Conservation (phyloP, 1,140 invertebrate genomes). For the Varroa destructor region DNA sequence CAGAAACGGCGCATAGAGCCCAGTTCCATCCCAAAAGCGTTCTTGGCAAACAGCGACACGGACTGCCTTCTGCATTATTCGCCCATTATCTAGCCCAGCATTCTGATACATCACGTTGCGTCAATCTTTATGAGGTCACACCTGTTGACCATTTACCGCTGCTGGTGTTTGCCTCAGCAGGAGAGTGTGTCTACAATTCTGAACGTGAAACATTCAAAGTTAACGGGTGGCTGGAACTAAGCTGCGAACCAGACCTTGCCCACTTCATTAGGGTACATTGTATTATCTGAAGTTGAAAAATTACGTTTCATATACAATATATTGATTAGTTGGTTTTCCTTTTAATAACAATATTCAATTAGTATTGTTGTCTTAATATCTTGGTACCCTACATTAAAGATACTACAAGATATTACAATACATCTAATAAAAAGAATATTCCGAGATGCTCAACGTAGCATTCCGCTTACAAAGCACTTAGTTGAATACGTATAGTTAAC, state of each 20-base stretch:
- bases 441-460: no score
- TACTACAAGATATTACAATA: no score
- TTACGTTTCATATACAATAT: no score
- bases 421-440: no score
- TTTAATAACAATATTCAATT: no score
- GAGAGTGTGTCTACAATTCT: background rate
- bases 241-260: background rate
- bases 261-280: background rate
- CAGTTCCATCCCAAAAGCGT: conserved; percentile 15
- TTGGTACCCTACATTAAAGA: no score
- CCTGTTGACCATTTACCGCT: background rate
- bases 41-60: background rate
- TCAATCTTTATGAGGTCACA: background rate
- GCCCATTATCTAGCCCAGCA: background rate
- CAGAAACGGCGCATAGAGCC: background rate
- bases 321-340: no score
- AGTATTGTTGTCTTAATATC: no score
- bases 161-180: conserved; percentile 1
- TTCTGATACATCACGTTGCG: background rate
- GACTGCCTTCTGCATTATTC: background rate
- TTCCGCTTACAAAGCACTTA: no score
- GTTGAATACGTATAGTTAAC: no score
- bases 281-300: background rate
- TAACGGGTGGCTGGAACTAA: background rate
- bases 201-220: background rate